Conservation (phyloP, 2,888 invertebrate species). For the Agriopis leucophaearia region DNA sequence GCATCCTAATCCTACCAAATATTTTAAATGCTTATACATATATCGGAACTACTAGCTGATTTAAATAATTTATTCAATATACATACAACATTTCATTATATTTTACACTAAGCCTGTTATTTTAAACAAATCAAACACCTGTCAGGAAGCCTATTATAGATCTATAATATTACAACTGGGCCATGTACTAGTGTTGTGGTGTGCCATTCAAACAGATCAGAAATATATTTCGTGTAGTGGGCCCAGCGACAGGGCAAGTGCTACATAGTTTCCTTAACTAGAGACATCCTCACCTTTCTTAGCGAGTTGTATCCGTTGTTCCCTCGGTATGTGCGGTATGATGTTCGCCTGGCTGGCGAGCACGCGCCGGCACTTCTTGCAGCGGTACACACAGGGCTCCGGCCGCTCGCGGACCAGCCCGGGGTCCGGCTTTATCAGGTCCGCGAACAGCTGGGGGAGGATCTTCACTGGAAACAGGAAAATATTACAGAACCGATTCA, state of each 20-base stretch:
- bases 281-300: conserved; percentile 60
- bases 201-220: too few relatives aligned
- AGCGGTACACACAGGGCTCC: conserved; percentile 94
- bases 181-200: too few relatives aligned
- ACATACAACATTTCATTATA: too few relatives aligned
- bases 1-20: too few relatives aligned
- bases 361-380: conserved; percentile 92
- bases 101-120: too few relatives aligned
- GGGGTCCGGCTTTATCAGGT: conserved; percentile 93
- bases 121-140: too few relatives aligned
- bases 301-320: conserved; percentile 68
- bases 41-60: too few relatives aligned
- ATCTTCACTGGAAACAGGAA: conserved; percentile 89
- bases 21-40: too few relatives aligned
- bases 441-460: conserved; percentile 91
- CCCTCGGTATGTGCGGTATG: conserved; percentile 88
- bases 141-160: too few relatives aligned
- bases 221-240: neutral
- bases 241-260: neutral
- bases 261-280: neutral
- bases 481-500: neutral
- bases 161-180: too few relatives aligned
- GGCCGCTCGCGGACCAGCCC: conserved; percentile 91
- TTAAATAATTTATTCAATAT: too few relatives aligned
- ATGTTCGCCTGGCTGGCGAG: conserved; percentile 94